Percentiles rank a stretch among this genome's conserved stretches.
Conservation (phyloP, 2,113 vertebrate species). For the Rafetus swinhoei region DNA sequence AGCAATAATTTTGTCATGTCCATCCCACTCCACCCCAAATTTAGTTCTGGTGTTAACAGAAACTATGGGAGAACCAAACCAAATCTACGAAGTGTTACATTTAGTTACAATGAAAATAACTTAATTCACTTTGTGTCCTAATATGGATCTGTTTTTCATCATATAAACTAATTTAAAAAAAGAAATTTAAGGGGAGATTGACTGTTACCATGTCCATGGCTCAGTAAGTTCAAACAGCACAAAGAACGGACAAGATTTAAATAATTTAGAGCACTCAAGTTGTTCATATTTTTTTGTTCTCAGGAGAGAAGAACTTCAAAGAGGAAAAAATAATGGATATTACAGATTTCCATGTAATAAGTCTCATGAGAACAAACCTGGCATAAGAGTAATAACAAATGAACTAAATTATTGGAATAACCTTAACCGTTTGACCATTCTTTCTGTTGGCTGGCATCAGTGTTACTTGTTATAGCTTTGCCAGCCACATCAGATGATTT, state of each 20-base stretch:
- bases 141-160: background rate
- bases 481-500: background rate
- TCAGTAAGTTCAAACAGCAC: background rate
- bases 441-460: background rate
- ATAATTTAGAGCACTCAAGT: background rate
- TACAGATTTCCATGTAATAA: background rate
- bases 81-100: background rate
- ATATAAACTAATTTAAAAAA: background rate
- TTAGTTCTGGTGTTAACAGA: background rate
- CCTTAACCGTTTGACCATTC: background rate
- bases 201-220: background rate
- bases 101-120: background rate
- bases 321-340: background rate
- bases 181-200: background rate
- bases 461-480: background rate
- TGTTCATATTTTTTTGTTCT: background rate
- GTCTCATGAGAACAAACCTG: background rate
- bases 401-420: background rate
- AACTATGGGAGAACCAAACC: background rate
- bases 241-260: background rate
- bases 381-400: background rate
- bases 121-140: background rate
- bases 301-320: background rate
- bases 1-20: no score
- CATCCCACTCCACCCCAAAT: rapidly evolving